Evolutionary conservation across 2,888 invertebrate species (phyloP).

Genomic region (Salticus scenicus): DNA sequence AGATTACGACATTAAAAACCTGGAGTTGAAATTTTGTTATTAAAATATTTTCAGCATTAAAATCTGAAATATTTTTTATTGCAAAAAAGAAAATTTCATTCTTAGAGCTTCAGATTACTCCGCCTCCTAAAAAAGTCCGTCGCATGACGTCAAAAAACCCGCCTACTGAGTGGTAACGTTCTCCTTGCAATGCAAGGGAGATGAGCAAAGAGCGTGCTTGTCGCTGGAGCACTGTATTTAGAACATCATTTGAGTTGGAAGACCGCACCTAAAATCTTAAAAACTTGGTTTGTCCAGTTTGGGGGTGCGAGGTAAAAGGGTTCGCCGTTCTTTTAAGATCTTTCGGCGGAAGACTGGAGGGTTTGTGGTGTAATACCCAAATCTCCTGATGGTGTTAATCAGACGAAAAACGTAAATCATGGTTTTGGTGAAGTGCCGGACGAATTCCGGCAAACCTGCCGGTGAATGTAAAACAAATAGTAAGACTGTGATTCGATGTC

Average conservation of each 20-base stretch:
- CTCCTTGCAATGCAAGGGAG: slow-evolving; percentile 26
- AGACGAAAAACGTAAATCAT: slow-evolving; percentile 42
- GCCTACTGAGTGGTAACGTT: slow-evolving; percentile 42
- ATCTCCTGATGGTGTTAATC: slow-evolving; percentile 50
- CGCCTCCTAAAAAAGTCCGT: slow-evolving; percentile 35
- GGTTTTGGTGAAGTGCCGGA: slow-evolving; percentile 48
- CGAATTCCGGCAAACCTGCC: slow-evolving; percentile 41
- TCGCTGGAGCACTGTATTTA: slow-evolving; percentile 30
- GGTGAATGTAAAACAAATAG: slow-evolving; percentile 11
- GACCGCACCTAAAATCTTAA: slow-evolving; percentile 34
- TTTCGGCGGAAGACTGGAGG: background rate
- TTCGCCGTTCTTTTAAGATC: slow-evolving; percentile 14
- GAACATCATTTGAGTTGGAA: slow-evolving; percentile 31
- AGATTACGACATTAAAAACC: too few species aligned
- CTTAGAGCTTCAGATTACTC: slow-evolving; percentile 5
- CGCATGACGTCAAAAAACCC: slow-evolving; percentile 49
- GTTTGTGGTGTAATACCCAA: background rate
- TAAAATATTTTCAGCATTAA: background rate
- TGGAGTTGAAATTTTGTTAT: background rate
- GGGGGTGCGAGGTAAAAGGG: background rate
- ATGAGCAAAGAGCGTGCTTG: slow-evolving; percentile 34
- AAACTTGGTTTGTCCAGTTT: slow-evolving; percentile 11
- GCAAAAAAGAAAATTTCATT: background rate
- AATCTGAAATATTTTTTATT: background rate
- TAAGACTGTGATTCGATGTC: slow-evolving; percentile 54